Conservation (phyloP, 2,888 invertebrate genomes). For the Netelia fuscicornis region DNA sequence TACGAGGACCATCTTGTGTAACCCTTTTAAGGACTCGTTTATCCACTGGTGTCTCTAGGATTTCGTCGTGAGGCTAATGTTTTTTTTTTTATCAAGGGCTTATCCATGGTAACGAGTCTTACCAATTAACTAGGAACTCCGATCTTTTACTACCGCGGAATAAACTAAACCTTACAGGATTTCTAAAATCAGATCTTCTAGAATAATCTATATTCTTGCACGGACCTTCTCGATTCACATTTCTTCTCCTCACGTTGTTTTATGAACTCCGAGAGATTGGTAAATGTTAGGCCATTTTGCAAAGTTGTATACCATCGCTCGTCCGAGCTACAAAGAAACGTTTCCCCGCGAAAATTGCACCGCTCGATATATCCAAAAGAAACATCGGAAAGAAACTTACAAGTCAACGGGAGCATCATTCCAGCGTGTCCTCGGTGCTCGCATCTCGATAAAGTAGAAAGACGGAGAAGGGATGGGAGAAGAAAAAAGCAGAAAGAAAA, state of each 20-base stretch:
- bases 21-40: conserved; percentile 30
- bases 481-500: conserved; percentile 51
- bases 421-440: conserved; percentile 30
- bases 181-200: not conserved
- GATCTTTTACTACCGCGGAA: conserved; percentile 1
- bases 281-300: not conserved
- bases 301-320: not conserved
- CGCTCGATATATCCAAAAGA: not conserved
- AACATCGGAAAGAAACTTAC: conserved; percentile 1
- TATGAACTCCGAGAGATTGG: too few species aligned
- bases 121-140: conserved; percentile 3
- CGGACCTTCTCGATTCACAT: too few species aligned
- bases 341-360: not conserved
- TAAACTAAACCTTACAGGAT: not conserved
- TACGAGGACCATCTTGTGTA: conserved; percentile 5
- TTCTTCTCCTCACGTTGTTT: too few species aligned
- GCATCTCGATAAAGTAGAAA: conserved; percentile 33
- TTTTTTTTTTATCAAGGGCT: conserved; percentile 3
- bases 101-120: conserved; percentile 33
- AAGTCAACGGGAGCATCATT: conserved; percentile 42
- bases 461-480: conserved; percentile 38
- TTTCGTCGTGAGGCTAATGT: conserved; percentile 14
- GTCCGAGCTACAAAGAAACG: not conserved
- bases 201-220: too few species aligned
- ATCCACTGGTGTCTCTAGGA: conserved; percentile 12